Conservation (phyloP, 92 coral and sea anemone species). For the Bergia puertoricense region DNA sequence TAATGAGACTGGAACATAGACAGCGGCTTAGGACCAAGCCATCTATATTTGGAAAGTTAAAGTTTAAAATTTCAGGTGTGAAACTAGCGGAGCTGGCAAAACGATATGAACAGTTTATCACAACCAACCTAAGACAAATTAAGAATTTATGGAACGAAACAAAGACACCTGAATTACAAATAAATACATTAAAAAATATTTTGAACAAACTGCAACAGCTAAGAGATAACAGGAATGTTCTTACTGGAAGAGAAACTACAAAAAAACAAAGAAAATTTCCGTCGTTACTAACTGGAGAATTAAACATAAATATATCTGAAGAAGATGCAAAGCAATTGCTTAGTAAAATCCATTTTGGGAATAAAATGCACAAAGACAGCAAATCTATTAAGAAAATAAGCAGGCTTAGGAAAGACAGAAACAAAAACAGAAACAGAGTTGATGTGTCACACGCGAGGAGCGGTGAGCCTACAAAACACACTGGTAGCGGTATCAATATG, state of each 20-base stretch:
- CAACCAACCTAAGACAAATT: background rate
- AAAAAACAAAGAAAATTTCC: slow-evolving; percentile 1
- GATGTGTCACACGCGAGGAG: background rate
- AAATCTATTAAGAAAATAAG: background rate
- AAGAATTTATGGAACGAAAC: background rate
- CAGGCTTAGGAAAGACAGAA: background rate
- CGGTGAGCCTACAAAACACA: background rate
- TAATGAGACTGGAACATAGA: background rate
- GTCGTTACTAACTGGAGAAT: background rate
- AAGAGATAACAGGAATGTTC: background rate
- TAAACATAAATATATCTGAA: slow-evolving; percentile 18
- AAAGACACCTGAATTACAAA: background rate
- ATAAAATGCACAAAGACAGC: background rate
- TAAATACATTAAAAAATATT: background rate
- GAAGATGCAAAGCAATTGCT: background rate
- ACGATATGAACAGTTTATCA: background rate
- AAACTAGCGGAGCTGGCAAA: background rate
- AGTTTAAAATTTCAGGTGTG: background rate
- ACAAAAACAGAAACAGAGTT: background rate
- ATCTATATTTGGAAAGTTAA: background rate
- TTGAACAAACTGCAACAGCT: background rate
- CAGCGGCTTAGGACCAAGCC: background rate
- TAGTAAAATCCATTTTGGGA: background rate
- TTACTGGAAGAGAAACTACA: background rate
- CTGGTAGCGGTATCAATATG: background rate